Evolutionary conservation across 2,888 invertebrate species (phyloP).

Genomic region (Tachina grossa): DNA sequence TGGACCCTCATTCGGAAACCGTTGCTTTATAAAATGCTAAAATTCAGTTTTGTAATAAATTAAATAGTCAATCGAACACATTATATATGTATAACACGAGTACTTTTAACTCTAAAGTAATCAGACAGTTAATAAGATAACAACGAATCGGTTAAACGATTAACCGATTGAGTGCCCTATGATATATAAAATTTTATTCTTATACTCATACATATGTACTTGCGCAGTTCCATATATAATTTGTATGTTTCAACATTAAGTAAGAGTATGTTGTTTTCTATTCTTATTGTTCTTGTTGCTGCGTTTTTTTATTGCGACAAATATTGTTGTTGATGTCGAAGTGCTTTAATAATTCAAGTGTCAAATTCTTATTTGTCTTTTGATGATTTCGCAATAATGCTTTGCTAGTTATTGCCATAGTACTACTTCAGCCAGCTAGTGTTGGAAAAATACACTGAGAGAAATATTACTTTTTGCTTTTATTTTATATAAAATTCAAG

Average conservation of each 20-base stretch:
- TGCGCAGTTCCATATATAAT: neutral
- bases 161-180: neutral
- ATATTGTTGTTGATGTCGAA: constrained; percentile 68
- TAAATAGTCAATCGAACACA: too few relatives aligned
- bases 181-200: neutral
- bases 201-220: neutral
- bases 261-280: constrained; percentile 38
- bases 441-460: constrained; percentile 52
- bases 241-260: neutral
- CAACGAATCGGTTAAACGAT: too few relatives aligned
- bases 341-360: constrained; percentile 81
- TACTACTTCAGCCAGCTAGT: constrained; percentile 44
- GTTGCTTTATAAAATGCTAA: too few relatives aligned
- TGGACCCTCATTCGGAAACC: too few relatives aligned
- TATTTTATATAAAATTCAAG: neutral
- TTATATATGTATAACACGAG: too few relatives aligned
- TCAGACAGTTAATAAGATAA: too few relatives aligned
- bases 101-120: too few relatives aligned
- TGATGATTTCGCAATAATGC: constrained; percentile 81
- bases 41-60: too few relatives aligned
- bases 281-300: constrained; percentile 48
- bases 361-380: constrained; percentile 82
- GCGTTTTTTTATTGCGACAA: constrained; percentile 51
- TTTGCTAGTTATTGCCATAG: constrained; percentile 72
- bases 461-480: constrained; percentile 11